Evolutionary conservation across 2,797 vertebrate genomes (phyloP).

Genomic region (Erpetoichthys calabaricus): DNA sequence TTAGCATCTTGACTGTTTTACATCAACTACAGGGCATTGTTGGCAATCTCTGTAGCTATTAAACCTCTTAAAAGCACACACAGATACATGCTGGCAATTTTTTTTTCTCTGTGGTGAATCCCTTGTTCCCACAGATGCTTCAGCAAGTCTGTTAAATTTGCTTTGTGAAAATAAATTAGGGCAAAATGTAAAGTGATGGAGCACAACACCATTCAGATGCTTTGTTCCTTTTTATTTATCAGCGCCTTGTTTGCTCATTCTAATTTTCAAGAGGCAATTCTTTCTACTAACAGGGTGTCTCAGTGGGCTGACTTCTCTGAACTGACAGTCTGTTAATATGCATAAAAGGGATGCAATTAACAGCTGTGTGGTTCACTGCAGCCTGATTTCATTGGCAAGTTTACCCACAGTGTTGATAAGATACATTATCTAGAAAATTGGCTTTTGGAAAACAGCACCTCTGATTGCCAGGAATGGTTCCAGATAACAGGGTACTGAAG

Average conservation of each 20-base stretch:
- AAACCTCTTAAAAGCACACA: slow-evolving; percentile 20
- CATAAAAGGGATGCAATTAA: slow-evolving; percentile 99
- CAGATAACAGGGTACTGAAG: slow-evolving; percentile 97
- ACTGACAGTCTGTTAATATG: slow-evolving; percentile 99
- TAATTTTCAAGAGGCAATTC: slow-evolving; percentile 95
- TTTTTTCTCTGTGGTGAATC: background rate
- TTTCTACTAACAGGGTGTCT: slow-evolving; percentile 81
- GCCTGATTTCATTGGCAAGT: slow-evolving; percentile 98
- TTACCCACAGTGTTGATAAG: slow-evolving; percentile 97
- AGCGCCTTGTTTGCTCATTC: slow-evolving; percentile 97
- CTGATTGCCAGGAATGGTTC: slow-evolving; percentile 98
- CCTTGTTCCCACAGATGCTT: slow-evolving; percentile 4
- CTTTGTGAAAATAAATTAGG: slow-evolving; percentile 39
- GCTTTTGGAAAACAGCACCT: slow-evolving; percentile 98
- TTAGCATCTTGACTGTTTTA: slow-evolving; percentile 48
- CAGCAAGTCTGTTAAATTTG: slow-evolving; percentile 10
- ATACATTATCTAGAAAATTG: slow-evolving; percentile 99
- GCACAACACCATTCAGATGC: slow-evolving; percentile 65
- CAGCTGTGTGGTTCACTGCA: slow-evolving; percentile 85
- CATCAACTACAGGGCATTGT: slow-evolving; percentile 49
- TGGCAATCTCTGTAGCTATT: slow-evolving; percentile 51
- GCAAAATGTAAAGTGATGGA: slow-evolving; percentile 56
- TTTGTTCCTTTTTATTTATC: slow-evolving; percentile 89
- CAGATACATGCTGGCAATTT: background rate
- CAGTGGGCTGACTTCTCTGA: slow-evolving; percentile 98